Evolutionary conservation across 2,113 vertebrate species (phyloP).

Genomic region (Empidonax traillii): DNA sequence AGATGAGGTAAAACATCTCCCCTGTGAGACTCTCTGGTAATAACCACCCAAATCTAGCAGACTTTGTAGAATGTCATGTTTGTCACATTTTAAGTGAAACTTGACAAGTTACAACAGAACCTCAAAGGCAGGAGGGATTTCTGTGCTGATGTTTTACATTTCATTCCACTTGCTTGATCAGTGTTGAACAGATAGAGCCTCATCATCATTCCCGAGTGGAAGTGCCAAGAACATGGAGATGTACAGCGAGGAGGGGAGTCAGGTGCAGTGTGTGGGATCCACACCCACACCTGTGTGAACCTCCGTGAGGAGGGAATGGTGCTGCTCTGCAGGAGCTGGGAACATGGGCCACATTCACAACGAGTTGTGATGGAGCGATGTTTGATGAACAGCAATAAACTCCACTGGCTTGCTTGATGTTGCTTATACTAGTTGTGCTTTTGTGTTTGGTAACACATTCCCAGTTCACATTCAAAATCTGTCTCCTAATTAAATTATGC

Average conservation of each 20-base stretch:
- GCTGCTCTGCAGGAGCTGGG: not conserved
- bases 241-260: not conserved
- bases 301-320: rapidly evolving
- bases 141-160: not conserved
- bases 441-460: not conserved
- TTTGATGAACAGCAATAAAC: not conserved
- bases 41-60: not conserved
- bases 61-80: not conserved
- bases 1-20: not conserved
- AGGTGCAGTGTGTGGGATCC: rapidly evolving
- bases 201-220: not conserved
- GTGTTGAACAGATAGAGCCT: not conserved
- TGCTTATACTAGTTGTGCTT: not conserved
- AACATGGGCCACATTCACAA: rapidly evolving
- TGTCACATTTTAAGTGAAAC: not conserved
- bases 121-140: not conserved
- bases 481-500: not conserved
- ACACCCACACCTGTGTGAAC: rapidly evolving
- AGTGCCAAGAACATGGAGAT: not conserved
- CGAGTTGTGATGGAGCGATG: not conserved
- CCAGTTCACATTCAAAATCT: not conserved
- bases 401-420: not conserved
- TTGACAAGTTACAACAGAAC: not conserved
- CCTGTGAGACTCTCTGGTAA: not conserved
- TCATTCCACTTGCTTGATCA: not conserved